phyloP scores from a whole-genome alignment of 2,888 invertebrate species.

The Archaeoteleia sp. region DNA sequence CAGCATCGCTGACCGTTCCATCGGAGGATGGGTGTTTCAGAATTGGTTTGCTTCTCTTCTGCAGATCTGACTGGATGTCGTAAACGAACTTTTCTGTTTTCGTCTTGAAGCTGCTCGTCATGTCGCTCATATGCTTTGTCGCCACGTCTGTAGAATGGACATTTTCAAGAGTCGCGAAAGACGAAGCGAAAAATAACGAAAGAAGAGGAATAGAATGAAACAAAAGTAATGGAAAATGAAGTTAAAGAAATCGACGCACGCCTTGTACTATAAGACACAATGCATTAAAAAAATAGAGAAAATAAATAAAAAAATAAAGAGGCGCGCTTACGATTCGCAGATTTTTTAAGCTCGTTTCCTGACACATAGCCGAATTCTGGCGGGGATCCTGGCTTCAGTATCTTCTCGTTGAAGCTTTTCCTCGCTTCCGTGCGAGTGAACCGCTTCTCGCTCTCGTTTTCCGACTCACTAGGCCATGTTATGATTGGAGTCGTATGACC shows the following conservation, averaged over 20 bases:
- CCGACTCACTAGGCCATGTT: conserved; percentile 68
- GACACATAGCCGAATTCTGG: conserved; percentile 79
- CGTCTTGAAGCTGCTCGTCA: conserved; percentile 82
- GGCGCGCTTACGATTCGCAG: conserved; percentile 70
- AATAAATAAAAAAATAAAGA: conserved; percentile 31
- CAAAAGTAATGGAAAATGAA: conserved; percentile 31
- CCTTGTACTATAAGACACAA: no score
- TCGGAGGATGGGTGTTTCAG: conserved; percentile 74
- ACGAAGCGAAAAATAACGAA: conserved; percentile 33
- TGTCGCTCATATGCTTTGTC: conserved; percentile 80
- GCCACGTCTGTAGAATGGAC: conserved; percentile 76
- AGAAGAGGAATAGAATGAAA: conserved; percentile 10
- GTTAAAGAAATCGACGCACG: no score
- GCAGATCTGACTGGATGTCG: conserved; percentile 80
- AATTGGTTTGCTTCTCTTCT: conserved; percentile 74
- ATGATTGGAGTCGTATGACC: conserved; percentile 71
- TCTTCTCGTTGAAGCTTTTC: conserved; percentile 54
- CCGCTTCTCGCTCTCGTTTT: conserved; percentile 72
- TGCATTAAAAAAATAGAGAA: conserved; percentile 16
- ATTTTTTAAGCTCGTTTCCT: conserved; percentile 65
- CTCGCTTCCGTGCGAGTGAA: conserved; percentile 57
- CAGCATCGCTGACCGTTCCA: conserved; percentile 72
- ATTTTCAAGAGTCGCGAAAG: conserved; percentile 47
- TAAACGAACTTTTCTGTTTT: conserved; percentile 82
- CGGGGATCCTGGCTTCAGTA: conserved; percentile 77